Conservation (phyloP, 1,140 invertebrate species). For the Drosophila parvula region DNA sequence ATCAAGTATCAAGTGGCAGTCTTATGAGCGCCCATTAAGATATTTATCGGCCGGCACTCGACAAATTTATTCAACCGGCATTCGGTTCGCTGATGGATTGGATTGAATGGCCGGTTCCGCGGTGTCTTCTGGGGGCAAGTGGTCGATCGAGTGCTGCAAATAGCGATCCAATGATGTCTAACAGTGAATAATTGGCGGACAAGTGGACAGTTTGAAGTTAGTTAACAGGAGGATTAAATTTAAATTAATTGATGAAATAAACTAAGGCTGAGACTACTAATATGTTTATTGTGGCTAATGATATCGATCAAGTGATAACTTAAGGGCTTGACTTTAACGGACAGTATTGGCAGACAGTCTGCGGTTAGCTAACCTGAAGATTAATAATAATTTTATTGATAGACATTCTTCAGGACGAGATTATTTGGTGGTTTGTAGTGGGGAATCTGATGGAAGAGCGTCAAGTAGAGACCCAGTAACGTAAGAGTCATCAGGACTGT, state of each 20-base stretch:
- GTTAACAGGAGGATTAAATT: not conserved
- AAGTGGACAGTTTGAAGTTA: not conserved
- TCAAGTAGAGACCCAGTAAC: not conserved
- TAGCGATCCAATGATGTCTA: not conserved
- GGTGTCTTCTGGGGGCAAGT: conserved; percentile 25
- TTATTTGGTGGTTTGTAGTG: not conserved
- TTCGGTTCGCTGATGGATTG: conserved; percentile 37
- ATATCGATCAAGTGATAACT: no score
- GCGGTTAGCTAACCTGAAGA: no score
- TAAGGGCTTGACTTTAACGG: not conserved
- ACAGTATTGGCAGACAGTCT: not conserved
- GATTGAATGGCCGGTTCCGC: conserved; percentile 12
- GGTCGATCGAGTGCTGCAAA: conserved; percentile 1
- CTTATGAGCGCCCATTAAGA: conserved; percentile 41
- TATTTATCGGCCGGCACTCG: conserved; percentile 44
- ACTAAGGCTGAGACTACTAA: no score
- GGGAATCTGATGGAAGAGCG: not conserved
- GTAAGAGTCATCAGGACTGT: no score
- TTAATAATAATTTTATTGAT: not conserved
- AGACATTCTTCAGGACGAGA: not conserved
- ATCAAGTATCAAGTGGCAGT: conserved; percentile 35
- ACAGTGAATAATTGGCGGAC: not conserved
- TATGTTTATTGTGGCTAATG: no score
- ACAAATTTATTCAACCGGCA: conserved; percentile 32
- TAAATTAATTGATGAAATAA: not conserved